Evolutionary conservation across 2,797 vertebrate species (phyloP).

Genomic region (Ceyx erithaca): DNA sequence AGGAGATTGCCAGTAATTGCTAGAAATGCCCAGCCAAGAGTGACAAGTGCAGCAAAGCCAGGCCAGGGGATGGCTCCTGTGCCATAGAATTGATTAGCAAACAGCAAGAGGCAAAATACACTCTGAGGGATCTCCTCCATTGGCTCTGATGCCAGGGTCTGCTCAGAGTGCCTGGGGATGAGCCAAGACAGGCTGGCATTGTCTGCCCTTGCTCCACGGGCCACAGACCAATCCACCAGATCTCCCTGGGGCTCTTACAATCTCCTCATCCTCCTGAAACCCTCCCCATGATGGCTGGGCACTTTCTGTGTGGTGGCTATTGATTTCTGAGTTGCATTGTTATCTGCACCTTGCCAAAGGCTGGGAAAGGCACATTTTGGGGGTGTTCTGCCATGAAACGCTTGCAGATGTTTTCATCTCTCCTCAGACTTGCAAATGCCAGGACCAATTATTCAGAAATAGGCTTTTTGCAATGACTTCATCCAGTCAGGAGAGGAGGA

Average conservation of each 20-base stretch:
- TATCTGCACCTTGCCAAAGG: not conserved
- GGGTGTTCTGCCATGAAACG: not conserved
- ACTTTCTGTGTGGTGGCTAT: not conserved
- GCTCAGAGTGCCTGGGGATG: not conserved
- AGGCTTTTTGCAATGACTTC: not conserved
- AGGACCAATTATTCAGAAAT: not conserved
- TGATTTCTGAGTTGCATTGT: fast-evolving
- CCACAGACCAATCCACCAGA: not conserved
- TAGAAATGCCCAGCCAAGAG: not conserved
- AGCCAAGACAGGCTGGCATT: not conserved
- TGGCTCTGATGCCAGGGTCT: not conserved
- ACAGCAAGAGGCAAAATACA: not conserved
- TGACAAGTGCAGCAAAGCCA: fast-evolving
- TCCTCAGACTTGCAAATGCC: not conserved
- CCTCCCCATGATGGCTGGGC: not conserved
- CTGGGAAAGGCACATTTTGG: not conserved
- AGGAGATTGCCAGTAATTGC: not conserved
- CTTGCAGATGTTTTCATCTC: not conserved
- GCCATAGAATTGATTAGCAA: not conserved
- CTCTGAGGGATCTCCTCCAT: not conserved
- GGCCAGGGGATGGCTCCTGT: not conserved
- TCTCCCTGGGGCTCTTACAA: not conserved
- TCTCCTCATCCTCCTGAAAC: not conserved
- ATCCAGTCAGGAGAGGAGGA: not conserved
- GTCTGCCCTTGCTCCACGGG: fast-evolving